phyloP scores from a whole-genome alignment of 2,888 invertebrate species.

The Silvanus unidentatus region DNA sequence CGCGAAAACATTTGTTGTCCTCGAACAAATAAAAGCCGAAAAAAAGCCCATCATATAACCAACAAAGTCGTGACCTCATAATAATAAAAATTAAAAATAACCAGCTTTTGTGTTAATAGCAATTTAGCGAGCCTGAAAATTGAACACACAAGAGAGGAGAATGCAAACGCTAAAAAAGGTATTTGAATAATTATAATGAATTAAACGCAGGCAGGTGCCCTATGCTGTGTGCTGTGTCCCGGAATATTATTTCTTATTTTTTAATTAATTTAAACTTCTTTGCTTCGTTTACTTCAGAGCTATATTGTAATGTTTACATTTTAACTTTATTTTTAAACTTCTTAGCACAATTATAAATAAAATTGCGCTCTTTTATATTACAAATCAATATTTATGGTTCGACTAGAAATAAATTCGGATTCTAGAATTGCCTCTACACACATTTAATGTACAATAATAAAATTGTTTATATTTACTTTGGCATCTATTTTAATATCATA shows the following conservation, averaged over 20 bases:
- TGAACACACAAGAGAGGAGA: slow-evolving; percentile 3
- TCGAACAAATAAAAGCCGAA: too few species aligned
- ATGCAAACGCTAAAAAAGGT: neutral
- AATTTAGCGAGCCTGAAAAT: neutral
- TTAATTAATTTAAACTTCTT: neutral
- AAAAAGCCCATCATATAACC: too few species aligned
- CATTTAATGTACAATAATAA: too few species aligned
- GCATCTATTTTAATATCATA: too few species aligned
- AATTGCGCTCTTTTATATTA: too few species aligned
- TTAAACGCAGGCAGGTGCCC: slow-evolving; percentile 12
- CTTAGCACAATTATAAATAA: neutral
- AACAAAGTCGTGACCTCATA: slow-evolving; percentile 7
- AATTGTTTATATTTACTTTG: too few species aligned
- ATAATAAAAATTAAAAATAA: slow-evolving; percentile 7
- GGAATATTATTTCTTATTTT: slow-evolving; percentile 8
- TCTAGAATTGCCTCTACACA: too few species aligned
- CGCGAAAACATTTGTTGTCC: slow-evolving; percentile 4
- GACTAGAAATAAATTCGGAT: too few species aligned
- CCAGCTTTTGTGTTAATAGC: slow-evolving; percentile 5
- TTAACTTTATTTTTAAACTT: neutral
- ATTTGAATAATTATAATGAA: slow-evolving; percentile 13
- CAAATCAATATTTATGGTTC: too few species aligned
- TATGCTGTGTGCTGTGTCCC: too few species aligned
- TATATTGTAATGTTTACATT: neutral
- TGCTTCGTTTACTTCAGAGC: neutral